Conservation (phyloP, 64 coral and sea anemone genomes). For the Anthopleura sola region DNA sequence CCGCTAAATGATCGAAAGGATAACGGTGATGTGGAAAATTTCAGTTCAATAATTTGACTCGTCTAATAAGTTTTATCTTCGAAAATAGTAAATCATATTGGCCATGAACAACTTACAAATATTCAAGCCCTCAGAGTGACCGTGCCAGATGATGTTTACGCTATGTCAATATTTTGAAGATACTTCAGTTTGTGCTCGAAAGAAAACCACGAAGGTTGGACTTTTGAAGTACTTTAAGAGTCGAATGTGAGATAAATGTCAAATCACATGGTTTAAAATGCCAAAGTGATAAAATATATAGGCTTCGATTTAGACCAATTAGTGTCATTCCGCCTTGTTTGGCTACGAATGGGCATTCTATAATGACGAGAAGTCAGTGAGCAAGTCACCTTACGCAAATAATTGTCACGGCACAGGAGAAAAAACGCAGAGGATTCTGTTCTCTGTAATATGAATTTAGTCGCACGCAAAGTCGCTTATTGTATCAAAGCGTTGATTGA, state of each 20-base stretch:
- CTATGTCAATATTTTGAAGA: conserved; percentile 5
- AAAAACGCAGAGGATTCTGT: too few species aligned
- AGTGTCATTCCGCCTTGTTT: neutral
- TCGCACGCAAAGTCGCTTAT: too few species aligned
- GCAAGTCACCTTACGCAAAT: neutral
- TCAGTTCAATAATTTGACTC: too few species aligned
- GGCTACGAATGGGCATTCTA: neutral
- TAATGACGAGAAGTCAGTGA: neutral
- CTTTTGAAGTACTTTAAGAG: neutral
- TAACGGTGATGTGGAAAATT: too few species aligned
- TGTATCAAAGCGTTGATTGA: neutral
- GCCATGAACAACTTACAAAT: neutral
- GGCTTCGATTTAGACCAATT: neutral
- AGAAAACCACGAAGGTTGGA: neutral
- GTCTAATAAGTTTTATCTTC: too few species aligned
- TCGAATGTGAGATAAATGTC: neutral
- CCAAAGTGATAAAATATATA: neutral
- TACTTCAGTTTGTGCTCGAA: neutral
- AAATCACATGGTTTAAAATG: neutral
- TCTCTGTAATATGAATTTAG: too few species aligned
- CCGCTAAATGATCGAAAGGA: too few species aligned
- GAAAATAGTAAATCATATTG: too few species aligned
- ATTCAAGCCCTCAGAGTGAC: neutral
- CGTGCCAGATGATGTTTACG: neutral
- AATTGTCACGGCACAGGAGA: neutral